phyloP scores from a whole-genome alignment of 1,140 invertebrate species.

The Cherax destructor region DNA sequence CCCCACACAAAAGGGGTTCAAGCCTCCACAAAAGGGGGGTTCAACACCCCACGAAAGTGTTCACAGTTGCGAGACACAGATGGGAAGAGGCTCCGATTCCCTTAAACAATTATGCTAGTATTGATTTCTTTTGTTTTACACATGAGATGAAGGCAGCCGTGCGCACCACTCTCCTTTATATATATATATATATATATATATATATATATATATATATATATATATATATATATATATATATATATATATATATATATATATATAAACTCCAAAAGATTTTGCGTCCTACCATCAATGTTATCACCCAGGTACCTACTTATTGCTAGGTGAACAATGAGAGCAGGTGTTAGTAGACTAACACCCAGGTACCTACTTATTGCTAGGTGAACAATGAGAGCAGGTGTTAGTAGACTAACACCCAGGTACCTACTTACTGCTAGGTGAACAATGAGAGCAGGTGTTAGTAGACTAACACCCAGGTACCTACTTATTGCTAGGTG shows the following conservation, averaged over 20 bases:
- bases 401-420: too few relatives aligned
- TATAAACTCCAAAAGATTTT: too few relatives aligned
- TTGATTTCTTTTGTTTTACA: slow-evolving; percentile 14
- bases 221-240: slow-evolving; percentile 37
- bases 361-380: too few relatives aligned
- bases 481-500: too few relatives aligned
- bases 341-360: too few relatives aligned
- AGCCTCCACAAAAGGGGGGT: background rate
- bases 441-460: too few relatives aligned
- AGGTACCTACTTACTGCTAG: too few relatives aligned
- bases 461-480: too few relatives aligned
- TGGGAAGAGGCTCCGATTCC: background rate
- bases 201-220: slow-evolving; percentile 36
- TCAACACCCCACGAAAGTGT: background rate
- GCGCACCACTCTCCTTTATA: background rate
- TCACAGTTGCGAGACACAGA: slow-evolving; percentile 5
- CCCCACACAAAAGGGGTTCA: background rate
- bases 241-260: slow-evolving; percentile 44
- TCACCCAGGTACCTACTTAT: too few relatives aligned
- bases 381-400: too few relatives aligned
- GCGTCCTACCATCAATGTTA: too few relatives aligned
- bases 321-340: too few relatives aligned
- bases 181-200: background rate
- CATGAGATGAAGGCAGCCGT: background rate
- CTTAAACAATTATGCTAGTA: background rate